Base-by-base conservation (phyloP, 30 jellyfish, hydroid and myxozoan species). In the Mastigias papua region DNA sequence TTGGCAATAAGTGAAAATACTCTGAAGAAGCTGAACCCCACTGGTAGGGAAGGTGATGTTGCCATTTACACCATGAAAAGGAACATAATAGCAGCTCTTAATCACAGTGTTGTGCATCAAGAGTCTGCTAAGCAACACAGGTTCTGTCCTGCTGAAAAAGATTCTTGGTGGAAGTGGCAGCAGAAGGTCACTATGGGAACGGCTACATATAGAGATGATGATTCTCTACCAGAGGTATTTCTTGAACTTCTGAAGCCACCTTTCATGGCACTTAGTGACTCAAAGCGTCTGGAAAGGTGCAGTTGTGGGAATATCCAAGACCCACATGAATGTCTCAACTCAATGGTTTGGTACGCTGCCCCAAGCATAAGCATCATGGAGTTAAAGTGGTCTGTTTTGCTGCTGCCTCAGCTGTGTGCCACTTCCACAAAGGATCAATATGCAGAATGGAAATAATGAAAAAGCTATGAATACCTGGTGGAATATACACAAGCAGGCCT, bases 351-450 rank as follows among this genome's bases (percentile, higher is more conserved):
- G 60, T 46, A 16, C 60, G 16, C 16, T 46, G 60, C 60, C 60
- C 60, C 60, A 46, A 46, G 16, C 73, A 20, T 20, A 61, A 61
- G 73, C 73, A 61, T 61, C 73, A 61, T 61, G 73, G 73, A 61
- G 73, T 25, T 61, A 61, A 61, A 61, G 73, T 61, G 73, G 73
- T 61, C 73, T 27, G 73, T 8, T 61, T 20, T 61, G 73, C 73
- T 61, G n/a, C n/a, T n/a, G n/a, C n/a, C n/a, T n/a, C n/a, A n/a
- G n/a, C n/a, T n/a, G n/a, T n/a, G n/a, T n/a, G 73, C 73, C 73
- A 61, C 9, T 61, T 61, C 73, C 73, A 61, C 73, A 61, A 8
- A 27, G n/a, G 73, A 61, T 11, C 73, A 61, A 25, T 6, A 61
- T 61, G 73, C 22, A 61, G 73, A 61, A 8, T 20, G 33, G 20